Evolutionary conservation across 1,140 invertebrate species (phyloP).

Genomic region (Zaprionus davidi): DNA sequence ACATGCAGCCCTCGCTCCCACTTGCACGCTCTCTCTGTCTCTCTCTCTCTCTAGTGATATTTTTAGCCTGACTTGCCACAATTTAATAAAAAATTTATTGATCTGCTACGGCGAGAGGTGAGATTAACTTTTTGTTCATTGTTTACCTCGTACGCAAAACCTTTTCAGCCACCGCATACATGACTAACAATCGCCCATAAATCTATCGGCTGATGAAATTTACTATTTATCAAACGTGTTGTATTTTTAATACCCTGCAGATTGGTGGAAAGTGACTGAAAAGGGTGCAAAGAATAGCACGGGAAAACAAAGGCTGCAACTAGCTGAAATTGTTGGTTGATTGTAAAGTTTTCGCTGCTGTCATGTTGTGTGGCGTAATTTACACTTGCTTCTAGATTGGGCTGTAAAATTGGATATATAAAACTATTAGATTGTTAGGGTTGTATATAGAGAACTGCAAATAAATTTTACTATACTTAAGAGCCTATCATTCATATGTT

Average conservation of each 20-base stretch:
- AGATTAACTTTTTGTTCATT: constrained; percentile 3
- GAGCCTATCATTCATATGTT: not conserved
- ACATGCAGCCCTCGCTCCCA: constrained; percentile 20
- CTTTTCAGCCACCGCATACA: not conserved
- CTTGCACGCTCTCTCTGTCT: too few species aligned
- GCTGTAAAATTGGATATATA: not conserved
- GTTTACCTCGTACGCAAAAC: not conserved
- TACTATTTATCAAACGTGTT: not conserved
- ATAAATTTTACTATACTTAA: not conserved
- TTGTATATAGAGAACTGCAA: not conserved
- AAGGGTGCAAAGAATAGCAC: not conserved
- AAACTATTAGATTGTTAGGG: not conserved
- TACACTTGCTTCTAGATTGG: not conserved
- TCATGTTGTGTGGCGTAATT: not conserved
- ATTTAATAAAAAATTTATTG: constrained; percentile 44
- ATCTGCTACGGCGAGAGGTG: not conserved
- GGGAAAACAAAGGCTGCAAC: not conserved
- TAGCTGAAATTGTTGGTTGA: not conserved
- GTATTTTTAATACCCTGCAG: constrained; percentile 11
- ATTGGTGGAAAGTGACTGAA: not conserved
- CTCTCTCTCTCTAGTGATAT: not conserved
- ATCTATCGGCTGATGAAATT: constrained; percentile 26
- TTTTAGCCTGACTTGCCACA: constrained; percentile 17
- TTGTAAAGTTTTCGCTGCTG: not conserved
- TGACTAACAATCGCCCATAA: constrained; percentile 12